Evolutionary conservation across 2,113 vertebrate genomes (phyloP).

Genomic region (Dasyornis broadbenti): DNA sequence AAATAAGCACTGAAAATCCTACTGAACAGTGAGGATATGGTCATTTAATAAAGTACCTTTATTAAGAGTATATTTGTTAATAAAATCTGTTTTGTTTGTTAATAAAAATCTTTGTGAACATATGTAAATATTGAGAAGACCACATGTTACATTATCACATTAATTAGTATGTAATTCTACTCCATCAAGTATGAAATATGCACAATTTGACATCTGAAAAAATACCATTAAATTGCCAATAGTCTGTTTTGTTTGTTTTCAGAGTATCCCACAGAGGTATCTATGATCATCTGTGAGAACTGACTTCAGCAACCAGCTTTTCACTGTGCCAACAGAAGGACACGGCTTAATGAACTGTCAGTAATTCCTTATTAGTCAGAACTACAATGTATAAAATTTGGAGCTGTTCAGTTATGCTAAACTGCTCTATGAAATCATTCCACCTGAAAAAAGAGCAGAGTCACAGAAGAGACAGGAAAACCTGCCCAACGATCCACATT

Average conservation of each 20-base stretch:
- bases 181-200: not conserved
- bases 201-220: not conserved
- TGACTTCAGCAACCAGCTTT: not conserved
- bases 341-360: not conserved
- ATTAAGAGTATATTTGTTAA: not conserved
- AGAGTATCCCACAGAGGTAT: not conserved
- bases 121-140: not conserved
- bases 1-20: not conserved
- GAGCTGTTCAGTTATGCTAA: not conserved
- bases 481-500: not conserved
- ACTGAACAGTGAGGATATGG: not conserved
- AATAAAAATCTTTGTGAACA: not conserved
- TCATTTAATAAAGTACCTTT: not conserved
- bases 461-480: not conserved
- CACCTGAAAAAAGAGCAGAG: not conserved
- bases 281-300: not conserved
- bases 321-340: not conserved
- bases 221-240: not conserved
- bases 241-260: not conserved
- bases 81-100: not conserved
- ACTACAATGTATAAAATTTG: not conserved
- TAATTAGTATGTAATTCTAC: not conserved
- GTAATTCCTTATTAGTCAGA: not conserved
- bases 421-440: not conserved
- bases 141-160: not conserved